A percentile compares a stretch with the other conserved stretches of the same genome.
Evolutionary conservation across 2,888 invertebrate genomes (phyloP).

Genomic region (Abscondita cerata): DNA sequence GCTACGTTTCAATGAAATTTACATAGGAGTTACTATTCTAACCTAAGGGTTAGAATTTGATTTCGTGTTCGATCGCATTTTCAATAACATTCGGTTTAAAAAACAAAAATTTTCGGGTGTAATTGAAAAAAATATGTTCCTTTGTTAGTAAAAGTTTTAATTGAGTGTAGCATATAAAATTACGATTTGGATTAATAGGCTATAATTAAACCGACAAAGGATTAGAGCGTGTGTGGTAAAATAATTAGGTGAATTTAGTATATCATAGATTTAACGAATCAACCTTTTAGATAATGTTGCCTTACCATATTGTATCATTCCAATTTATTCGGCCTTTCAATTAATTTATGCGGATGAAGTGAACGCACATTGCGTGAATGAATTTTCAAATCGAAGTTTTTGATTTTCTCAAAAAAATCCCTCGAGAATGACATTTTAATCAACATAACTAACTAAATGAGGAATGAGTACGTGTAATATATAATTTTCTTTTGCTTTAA

Average conservation of each 20-base stretch:
- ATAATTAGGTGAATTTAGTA: background rate
- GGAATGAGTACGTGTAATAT: constrained; percentile 13
- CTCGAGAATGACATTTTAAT: no score
- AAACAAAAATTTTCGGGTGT: constrained; percentile 18
- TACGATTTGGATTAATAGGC: constrained; percentile 12
- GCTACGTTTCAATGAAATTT: constrained; percentile 32
- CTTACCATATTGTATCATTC: no score
- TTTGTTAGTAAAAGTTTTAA: background rate
- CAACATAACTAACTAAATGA: no score
- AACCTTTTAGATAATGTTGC: no score
- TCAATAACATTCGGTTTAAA: constrained; percentile 14
- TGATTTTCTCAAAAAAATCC: no score
- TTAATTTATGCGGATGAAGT: no score
- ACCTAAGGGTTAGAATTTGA: constrained; percentile 33
- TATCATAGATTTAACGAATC: no score
- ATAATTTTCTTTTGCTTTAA: constrained; percentile 12
- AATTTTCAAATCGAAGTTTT: no score
- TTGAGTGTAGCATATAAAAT: background rate
- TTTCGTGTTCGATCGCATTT: constrained; percentile 28
- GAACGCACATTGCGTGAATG: no score
- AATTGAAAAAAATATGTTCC: background rate
- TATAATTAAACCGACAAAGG: constrained; percentile 17
- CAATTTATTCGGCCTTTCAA: no score
- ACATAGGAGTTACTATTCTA: constrained; percentile 33
- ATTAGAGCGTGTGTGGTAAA: constrained; percentile 4